Base-by-base conservation (phyloP, 35 echinoderm and acorn worm species). In the Chiridota heheva region DNA sequence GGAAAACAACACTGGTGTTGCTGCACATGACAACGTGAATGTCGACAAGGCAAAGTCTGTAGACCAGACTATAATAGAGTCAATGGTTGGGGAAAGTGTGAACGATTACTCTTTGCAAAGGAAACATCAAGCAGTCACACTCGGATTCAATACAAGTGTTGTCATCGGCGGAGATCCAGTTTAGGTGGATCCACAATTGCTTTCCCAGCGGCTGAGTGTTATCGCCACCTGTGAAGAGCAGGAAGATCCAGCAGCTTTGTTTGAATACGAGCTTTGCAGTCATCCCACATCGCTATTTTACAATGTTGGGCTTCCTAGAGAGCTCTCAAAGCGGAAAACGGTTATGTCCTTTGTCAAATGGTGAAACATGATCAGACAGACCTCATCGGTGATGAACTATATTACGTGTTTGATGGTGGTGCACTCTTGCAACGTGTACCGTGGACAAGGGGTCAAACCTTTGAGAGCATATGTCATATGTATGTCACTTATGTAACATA, bases 401-500 rank as follows among this genome's bases (percentile, higher is more conserved):
- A 58, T 16, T 78, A 27, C 18, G 20, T 27, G 20, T 51, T 7
- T 10, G 4, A 12, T 64, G 59, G 40, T 62, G 53, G 59, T 64
- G 76, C 59, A 63, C 76, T 80, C 15, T 37, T 82, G 42, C 63
- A 82, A 42, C 61, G 80, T 71, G 20, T 82, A 25, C 47, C 82
- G 15, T 82, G 80, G 80, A 26, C 61, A 47, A 69, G 61, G 27
- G 80, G 62, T 13, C 62, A 82, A 47, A 69, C 60, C 39, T 82
- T 71, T 53, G 60, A 82, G 17, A 70, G 62, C 25, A 82, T 82
- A 44, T 82, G 80, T 38, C 34, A 69, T 36, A 24, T 26, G 34
- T 82, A 82, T 70, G 43, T 70, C 42, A 70, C 62, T n/a, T 82
- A 82, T 55, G 80, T 82, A 13, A 70, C 36, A 81, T 24, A 67